Conservation (phyloP, 2,888 invertebrate genomes). For the Gordius sp. region DNA sequence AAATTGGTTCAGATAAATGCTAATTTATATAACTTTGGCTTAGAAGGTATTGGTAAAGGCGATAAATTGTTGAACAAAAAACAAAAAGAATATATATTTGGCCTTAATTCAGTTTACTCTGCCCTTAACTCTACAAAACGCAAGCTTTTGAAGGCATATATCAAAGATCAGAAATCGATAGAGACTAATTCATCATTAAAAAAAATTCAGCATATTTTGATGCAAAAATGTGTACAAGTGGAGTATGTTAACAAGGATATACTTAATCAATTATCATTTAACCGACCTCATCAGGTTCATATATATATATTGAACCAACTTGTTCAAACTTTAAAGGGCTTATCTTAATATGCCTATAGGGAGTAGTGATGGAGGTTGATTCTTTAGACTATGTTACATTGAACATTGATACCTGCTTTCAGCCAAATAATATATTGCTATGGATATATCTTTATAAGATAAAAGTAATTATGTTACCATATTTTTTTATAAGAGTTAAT, state of each 20-base stretch:
- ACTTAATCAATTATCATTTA: neutral
- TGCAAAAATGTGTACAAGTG: neutral
- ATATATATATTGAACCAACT: neutral
- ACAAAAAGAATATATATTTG: neutral
- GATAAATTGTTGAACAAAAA: neutral
- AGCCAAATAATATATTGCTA: neutral
- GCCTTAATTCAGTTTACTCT: neutral
- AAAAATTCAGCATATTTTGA: neutral
- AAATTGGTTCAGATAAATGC: no score
- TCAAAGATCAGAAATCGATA: neutral
- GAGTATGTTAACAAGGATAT: neutral
- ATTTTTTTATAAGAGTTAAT: no score
- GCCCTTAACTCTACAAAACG: neutral
- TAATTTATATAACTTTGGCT: neutral
- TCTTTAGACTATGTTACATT: neutral
- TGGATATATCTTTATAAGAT: neutral
- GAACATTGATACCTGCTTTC: neutral
- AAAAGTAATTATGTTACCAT: neutral
- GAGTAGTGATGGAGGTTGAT: neutral
- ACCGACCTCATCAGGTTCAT: conserved; percentile 5
- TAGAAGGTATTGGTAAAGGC: neutral
- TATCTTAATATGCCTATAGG: no score
- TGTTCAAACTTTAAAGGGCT: neutral
- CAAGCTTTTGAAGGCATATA: neutral
- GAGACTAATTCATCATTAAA: neutral